Evolutionary conservation across 2,797 vertebrate species (phyloP).

Genomic region (Capromys pilorides): DNA sequence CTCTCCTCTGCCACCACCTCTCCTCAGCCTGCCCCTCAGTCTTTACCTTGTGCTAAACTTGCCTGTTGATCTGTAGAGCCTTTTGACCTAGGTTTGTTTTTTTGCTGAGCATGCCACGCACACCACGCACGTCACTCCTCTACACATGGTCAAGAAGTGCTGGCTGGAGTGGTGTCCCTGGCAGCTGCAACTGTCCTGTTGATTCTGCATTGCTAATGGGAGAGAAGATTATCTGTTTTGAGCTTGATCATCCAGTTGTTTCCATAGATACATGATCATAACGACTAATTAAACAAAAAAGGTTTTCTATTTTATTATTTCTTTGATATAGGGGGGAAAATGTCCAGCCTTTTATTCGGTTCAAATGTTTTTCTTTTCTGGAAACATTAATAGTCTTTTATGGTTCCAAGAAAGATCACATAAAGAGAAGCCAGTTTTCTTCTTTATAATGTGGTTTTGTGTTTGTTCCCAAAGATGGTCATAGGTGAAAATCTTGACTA

Average conservation of each 20-base stretch:
- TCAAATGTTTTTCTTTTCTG: constrained; percentile 54
- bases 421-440: constrained; percentile 1
- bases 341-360: constrained; percentile 21
- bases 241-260: constrained; percentile 63
- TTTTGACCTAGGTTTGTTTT: neutral
- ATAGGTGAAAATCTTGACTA: neutral
- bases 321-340: neutral
- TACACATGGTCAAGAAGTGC: neutral
- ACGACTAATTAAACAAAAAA: constrained; percentile 71
- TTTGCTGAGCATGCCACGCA: neutral
- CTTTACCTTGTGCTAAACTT: too few species aligned
- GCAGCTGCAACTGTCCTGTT: neutral
- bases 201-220: constrained; percentile 30
- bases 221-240: constrained; percentile 15
- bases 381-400: constrained; percentile 37
- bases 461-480: constrained; percentile 26
- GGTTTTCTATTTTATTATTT: constrained; percentile 47
- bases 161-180: neutral
- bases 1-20: neutral
- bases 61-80: accelerated
- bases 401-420: neutral
- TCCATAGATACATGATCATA: constrained; percentile 70
- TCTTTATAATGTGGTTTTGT: neutral
- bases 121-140: neutral
- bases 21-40: neutral